These are phyloP conservation scores for Micrasema minimum DNA, from an alignment of 1,140 invertebrate species.

Conservation along the genomic window DNA sequence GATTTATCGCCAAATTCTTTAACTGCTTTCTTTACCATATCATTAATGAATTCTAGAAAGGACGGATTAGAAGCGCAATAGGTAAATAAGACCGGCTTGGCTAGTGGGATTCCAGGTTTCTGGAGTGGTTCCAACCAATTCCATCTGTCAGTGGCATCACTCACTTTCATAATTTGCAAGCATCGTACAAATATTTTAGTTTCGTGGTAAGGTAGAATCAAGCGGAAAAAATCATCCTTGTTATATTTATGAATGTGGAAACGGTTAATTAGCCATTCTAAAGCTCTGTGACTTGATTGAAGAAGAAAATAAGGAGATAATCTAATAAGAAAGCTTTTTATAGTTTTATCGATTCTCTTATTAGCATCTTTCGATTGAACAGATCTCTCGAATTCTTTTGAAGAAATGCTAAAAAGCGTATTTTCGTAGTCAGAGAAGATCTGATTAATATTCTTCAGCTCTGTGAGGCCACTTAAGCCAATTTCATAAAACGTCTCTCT, in stretches of 20 bases:
- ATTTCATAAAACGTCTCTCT: slow-evolving; percentile 86
- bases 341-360: slow-evolving; percentile 76
- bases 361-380: slow-evolving; percentile 82
- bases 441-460: slow-evolving; percentile 78
- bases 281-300: slow-evolving; percentile 84
- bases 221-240: slow-evolving; percentile 78
- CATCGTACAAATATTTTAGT: slow-evolving; percentile 88
- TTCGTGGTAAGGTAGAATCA: slow-evolving; percentile 91
- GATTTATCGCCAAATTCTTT: slow-evolving; percentile 72
- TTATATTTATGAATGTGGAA: slow-evolving; percentile 92
- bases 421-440: slow-evolving; percentile 79
- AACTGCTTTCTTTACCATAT: slow-evolving; percentile 73
- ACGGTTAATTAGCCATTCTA: slow-evolving; percentile 93
- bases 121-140: slow-evolving; percentile 80
- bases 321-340: slow-evolving; percentile 83
- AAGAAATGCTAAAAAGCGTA: slow-evolving; percentile 79
- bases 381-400: slow-evolving; percentile 82
- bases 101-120: slow-evolving; percentile 77
- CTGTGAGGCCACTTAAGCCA: slow-evolving; percentile 84
- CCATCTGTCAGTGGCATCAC: slow-evolving; percentile 74
- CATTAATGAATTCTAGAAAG: slow-evolving; percentile 81
- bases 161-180: slow-evolving; percentile 80
- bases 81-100: slow-evolving; percentile 78
- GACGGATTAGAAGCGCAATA: slow-evolving; percentile 74
- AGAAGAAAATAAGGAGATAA: slow-evolving; percentile 90